phyloP scores from a whole-genome alignment of 2,797 vertebrate genomes.

The Pangasius macronema region DNA sequence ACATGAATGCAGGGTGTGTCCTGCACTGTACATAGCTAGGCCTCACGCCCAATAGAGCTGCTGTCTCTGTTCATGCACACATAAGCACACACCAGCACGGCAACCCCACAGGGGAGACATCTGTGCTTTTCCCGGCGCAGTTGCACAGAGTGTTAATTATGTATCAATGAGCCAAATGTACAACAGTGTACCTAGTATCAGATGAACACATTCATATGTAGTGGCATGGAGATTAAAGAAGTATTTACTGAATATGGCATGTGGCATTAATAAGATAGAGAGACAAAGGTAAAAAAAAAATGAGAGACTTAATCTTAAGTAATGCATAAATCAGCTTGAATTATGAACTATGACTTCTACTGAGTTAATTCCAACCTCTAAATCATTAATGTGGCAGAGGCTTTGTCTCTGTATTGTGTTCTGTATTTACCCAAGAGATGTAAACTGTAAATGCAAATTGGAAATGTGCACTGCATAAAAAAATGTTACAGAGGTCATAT shows the following conservation, averaged over 20 bases:
- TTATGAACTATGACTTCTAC: slow-evolving; percentile 19
- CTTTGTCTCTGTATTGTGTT: slow-evolving; percentile 10
- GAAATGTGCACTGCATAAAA: not conserved
- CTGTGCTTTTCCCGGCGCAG: slow-evolving; percentile 73
- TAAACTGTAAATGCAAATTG: not conserved
- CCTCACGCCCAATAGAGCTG: slow-evolving; percentile 9
- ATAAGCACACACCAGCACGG: slow-evolving; percentile 36
- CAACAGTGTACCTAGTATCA: slow-evolving; percentile 67
- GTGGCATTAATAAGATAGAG: not conserved
- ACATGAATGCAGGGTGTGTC: slow-evolving; percentile 1
- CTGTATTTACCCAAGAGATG: not conserved
- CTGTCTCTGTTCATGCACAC: slow-evolving; percentile 24
- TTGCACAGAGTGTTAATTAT: slow-evolving; percentile 72
- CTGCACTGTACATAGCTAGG: slow-evolving; percentile 10
- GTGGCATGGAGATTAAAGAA: slow-evolving; percentile 58
- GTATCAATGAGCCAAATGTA: slow-evolving; percentile 77
- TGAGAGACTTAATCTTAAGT: slow-evolving; percentile 3
- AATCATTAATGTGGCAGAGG: not conserved
- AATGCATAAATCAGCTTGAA: slow-evolving; percentile 20
- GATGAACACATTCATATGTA: slow-evolving; percentile 68
- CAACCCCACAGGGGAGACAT: slow-evolving; percentile 74
- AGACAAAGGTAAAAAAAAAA: slow-evolving; percentile 6
- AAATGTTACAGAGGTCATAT: slow-evolving; percentile 48
- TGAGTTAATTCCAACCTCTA: slow-evolving; percentile 2
- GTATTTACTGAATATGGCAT: slow-evolving; percentile 63